Base-by-base conservation (phyloP, 2,113 vertebrate genomes). In the Tiliqua scincoides region DNA sequence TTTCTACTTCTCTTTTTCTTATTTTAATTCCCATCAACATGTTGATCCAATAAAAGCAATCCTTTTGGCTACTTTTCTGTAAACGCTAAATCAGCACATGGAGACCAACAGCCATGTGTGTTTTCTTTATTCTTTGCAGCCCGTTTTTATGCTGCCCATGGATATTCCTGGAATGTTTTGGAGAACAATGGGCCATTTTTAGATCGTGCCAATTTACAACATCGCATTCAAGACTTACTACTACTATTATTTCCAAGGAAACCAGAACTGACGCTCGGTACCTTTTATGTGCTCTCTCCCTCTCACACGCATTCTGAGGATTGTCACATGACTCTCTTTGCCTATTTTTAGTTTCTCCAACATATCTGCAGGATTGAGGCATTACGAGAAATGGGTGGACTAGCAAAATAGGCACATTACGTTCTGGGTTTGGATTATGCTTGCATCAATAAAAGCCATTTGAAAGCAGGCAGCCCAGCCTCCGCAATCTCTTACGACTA, bases 181-280 rank as follows among this genome's bases (percentile, higher is more conserved):
- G 86, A 84, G 93, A 91, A 82, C 85, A 70, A 87, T 4, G 1
- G 54, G 83, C 82, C 79, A 0, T 54, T 88, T 94, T 89, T 91
- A 89, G 89, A 83, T 76, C 91, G 89, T 5, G 0, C 87, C 78
- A 3, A 82, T 82, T 83, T 83, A 63, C 88, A 88, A 84, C 80
- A 85, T 89, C 83, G 2, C 71, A 15, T 89, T 88, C 92, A 89
- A 82, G 91, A 94, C 92, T 94, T 94, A 94, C 93, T 95, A 94
- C 93, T 94, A 94, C 92, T 94, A 92, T 87, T 93, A 95, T 95
- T 95, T 95, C 95, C 94, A 95, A 95, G 95, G 95, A 95, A 95
- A 95, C 95, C 23, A 91, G 88, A 91, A 89, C 93, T 91, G 88
- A 79, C 1, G 0, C 91, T 89, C 83, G 0, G 59, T 93, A 93